Conservation (phyloP, 2,888 invertebrate genomes). For the Sympetrum striolatum region DNA sequence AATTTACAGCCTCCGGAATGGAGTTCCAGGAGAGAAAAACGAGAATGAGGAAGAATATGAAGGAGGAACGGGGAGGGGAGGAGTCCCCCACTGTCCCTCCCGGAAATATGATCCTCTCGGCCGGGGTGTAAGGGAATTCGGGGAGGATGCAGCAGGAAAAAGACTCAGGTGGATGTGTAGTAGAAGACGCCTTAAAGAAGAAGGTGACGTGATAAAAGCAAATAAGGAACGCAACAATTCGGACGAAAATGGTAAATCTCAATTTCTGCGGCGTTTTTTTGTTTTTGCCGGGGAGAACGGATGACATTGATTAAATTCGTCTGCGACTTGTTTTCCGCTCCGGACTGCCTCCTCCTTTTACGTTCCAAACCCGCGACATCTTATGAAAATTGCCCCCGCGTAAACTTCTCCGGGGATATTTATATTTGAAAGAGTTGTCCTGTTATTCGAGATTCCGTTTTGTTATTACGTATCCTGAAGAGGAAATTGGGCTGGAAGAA, state of each 20-base stretch:
- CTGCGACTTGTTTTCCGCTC: background rate
- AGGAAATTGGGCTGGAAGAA: too few species aligned
- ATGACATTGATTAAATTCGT: constrained; percentile 12
- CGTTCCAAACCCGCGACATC: background rate
- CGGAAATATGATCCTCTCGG: constrained; percentile 15
- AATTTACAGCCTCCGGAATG: constrained; percentile 32
- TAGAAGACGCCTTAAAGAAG: background rate
- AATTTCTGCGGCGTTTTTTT: constrained; percentile 1
- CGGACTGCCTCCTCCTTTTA: background rate
- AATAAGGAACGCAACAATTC: constrained; percentile 7
- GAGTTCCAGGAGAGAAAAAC: background rate
- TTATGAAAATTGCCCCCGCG: constrained; percentile 27
- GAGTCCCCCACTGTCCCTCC: background rate
- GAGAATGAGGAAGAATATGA: background rate
- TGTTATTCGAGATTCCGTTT: too few species aligned
- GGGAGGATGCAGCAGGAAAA: background rate
- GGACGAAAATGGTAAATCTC: constrained; percentile 35
- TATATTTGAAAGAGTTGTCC: constrained; percentile 11
- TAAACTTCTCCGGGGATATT: constrained; percentile 24
- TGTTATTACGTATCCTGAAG: too few species aligned
- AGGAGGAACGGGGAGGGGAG: background rate
- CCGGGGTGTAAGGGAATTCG: background rate
- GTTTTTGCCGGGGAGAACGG: background rate
- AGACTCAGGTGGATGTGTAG: background rate
- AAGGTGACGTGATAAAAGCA: constrained; percentile 13